Evolutionary conservation across 1,140 invertebrate species (phyloP).

Genomic region (Apocrypta bakeri): DNA sequence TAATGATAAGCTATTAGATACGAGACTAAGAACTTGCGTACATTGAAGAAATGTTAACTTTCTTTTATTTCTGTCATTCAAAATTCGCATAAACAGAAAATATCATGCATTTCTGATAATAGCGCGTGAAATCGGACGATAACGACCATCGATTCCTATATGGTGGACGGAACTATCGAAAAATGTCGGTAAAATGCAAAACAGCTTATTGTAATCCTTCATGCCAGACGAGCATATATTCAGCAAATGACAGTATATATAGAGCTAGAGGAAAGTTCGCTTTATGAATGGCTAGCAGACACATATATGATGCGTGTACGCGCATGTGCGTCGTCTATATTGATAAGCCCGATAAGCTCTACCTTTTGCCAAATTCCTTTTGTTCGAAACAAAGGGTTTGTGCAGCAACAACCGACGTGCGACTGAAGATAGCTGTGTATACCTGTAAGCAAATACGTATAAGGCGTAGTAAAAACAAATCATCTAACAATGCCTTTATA

Average conservation of each 20-base stretch:
- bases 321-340: conserved; percentile 9
- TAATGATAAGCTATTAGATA: not conserved
- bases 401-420: not conserved
- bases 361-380: conserved; percentile 31
- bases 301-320: not conserved
- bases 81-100: no score
- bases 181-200: conserved; percentile 4
- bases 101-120: conserved; percentile 27
- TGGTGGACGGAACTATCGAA: not conserved
- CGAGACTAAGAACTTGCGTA: no score
- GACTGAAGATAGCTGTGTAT: no score
- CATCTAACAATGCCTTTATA: conserved; percentile 40
- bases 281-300: not conserved
- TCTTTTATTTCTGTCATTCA: no score
- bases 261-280: not conserved
- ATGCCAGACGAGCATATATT: not conserved
- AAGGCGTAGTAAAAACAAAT: conserved; percentile 45
- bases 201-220: conserved; percentile 21
- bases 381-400: conserved; percentile 36
- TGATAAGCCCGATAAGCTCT: conserved; percentile 45
- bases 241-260: conserved; percentile 10
- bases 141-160: conserved; percentile 25
- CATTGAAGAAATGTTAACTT: no score
- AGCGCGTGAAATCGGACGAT: not conserved
- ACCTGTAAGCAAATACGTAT: not conserved